phyloP scores from a whole-genome alignment of 2,797 vertebrate genomes.

The Cuculus canorus region DNA sequence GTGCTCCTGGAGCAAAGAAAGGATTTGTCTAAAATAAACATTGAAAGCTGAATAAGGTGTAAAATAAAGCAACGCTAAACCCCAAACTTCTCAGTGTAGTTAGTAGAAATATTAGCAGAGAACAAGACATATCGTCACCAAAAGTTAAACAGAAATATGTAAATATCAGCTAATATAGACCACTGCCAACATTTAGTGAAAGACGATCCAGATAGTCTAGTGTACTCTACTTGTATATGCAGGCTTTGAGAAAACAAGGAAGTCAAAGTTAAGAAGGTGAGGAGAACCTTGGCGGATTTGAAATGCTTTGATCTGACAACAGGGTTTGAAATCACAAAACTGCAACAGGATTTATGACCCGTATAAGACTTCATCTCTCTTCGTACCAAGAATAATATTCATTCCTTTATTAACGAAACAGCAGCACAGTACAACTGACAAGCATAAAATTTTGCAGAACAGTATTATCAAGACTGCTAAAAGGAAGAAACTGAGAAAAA shows the following conservation, averaged over 20 bases:
- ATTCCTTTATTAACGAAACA: constrained; percentile 23
- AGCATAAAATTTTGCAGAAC: not conserved
- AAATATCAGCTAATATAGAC: not conserved
- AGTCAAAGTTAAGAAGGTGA: not conserved
- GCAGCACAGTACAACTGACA: constrained; percentile 8
- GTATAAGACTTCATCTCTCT: constrained; percentile 9
- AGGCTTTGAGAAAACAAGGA: not conserved
- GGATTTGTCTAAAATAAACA: not conserved
- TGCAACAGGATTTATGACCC: constrained; percentile 31
- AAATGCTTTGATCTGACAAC: constrained; percentile 32
- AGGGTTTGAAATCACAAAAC: not conserved
- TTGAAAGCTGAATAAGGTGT: not conserved
- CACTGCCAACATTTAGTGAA: not conserved
- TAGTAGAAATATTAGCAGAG: not conserved
- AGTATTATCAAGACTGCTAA: not conserved
- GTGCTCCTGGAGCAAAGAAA: not conserved
- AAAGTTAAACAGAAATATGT: not conserved
- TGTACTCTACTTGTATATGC: not conserved
- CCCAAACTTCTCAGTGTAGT: not conserved
- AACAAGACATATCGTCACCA: not conserved
- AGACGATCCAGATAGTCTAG: not conserved
- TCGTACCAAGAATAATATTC: not conserved
- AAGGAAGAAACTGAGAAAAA: not conserved
- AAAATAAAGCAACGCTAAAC: not conserved
- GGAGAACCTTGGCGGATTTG: not conserved